Evolutionary conservation across 2,888 invertebrate species (phyloP), one percentile per base, ranked within the genome.

Genomic region (Melieria picta): DNA sequence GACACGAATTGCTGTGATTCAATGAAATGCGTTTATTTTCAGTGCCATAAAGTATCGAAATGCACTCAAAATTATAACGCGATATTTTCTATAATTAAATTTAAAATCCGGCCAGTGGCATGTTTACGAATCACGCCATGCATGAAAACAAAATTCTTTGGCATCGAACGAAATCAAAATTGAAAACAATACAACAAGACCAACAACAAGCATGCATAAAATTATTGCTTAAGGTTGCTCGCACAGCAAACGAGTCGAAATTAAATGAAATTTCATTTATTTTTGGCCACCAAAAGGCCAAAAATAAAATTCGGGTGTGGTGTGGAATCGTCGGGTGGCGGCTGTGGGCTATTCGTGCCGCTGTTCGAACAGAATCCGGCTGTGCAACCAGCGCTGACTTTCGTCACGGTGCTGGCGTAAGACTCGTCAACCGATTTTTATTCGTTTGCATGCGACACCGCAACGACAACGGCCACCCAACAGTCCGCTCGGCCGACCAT

Each of bases 221-320:
- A 30, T 30, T 30, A 30, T 30, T 30, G 30, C 30, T 30, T 30
- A 30, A 30, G 30, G 3, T 30, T 30, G 30, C 30, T 30, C 30
- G 30, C 30, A 30, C 30, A 30, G 30, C 30, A 30, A 30, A 30
- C 30, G 1, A 9, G 13, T 60, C 61, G 16, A 48, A 56, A 67
- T 58, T 30, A 60, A 42, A 60, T 60, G 42, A 61, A 50, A 48
- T 67, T 48, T 48, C 48, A 67, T 69, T 57, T 73, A 73, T 68
- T 65, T 73, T 73, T 68, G 65, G 71, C 71, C 65, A 50, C 61
- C 48, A 68, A 57, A 68, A 61, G 56, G 16, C 69, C 62, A 61
- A 58, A 69, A 74, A 71, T 74, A 71, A 9, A 64, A 52, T 66
- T 66, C 69, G 72, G 72, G 71, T 69, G 74, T 74, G 72, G 69